A percentile compares a stretch with the other conserved stretches of the same genome.
These are phyloP conservation scores for Hyperoplus lanceolatus DNA, from an alignment of 2,797 vertebrate genomes.

Conservation along the genomic window DNA sequence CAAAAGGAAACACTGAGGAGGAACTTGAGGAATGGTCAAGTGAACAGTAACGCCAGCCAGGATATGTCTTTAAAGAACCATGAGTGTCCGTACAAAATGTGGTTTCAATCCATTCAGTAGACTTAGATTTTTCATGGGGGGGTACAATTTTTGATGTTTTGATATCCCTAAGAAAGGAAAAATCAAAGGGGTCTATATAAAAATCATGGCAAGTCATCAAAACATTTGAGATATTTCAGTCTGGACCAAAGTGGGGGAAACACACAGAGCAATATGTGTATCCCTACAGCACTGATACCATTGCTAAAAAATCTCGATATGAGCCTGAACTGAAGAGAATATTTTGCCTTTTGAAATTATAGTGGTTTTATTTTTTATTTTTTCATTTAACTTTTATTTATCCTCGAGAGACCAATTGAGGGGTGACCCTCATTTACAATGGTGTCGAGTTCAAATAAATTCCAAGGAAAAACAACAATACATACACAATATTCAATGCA, in stretches of 20 bases:
- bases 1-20: neutral
- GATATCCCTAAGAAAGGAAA: neutral
- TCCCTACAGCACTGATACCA: neutral
- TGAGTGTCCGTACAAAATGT: neutral
- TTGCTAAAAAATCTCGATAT: conserved; percentile 9
- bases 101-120: neutral
- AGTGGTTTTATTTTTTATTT: too few relatives aligned
- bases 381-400: too few relatives aligned
- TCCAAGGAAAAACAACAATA: too few relatives aligned
- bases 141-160: neutral
- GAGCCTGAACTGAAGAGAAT: neutral
- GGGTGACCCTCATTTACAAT: too few relatives aligned
- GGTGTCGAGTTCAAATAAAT: too few relatives aligned
- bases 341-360: conserved; percentile 1
- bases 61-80: neutral
- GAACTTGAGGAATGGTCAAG: neutral
- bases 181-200: too few relatives aligned
- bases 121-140: neutral
- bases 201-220: neutral
- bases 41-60: neutral
- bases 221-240: conserved; percentile 1
- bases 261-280: neutral
- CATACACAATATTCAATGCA: too few relatives aligned
- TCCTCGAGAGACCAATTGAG: too few relatives aligned
- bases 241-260: neutral